phyloP scores from a whole-genome alignment of 2,888 invertebrate species.

The Ichneumoninae sp. region DNA sequence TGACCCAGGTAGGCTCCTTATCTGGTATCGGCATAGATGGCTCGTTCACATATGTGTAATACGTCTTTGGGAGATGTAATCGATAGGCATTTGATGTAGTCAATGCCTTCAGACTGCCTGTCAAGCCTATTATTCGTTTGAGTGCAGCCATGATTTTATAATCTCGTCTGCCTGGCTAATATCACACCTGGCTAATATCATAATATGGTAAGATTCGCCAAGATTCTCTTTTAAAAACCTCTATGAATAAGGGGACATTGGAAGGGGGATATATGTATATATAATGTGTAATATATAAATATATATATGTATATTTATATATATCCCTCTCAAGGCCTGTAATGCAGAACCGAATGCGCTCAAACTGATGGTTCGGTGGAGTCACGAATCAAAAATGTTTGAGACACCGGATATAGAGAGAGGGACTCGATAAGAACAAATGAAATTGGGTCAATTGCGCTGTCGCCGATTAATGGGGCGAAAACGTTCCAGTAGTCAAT shows the following conservation, averaged over 20 bases:
- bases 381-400: neutral
- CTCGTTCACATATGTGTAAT: constrained; percentile 92
- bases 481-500: neutral
- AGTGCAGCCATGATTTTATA: constrained; percentile 77
- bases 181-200: neutral
- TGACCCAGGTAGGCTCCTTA: constrained; percentile 89
- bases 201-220: neutral
- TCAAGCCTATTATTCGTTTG: constrained; percentile 76
- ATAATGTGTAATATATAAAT: neutral
- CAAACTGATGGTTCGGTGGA: neutral
- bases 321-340: neutral
- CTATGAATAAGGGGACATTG: neutral
- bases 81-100: constrained; percentile 70
- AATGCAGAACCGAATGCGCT: neutral
- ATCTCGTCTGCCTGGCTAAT: constrained; percentile 3
- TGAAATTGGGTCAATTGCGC: constrained; percentile 58
- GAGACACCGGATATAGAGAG: constrained; percentile 3
- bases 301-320: neutral
- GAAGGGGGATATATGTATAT: neutral
- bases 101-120: constrained; percentile 74
- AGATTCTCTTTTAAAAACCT: neutral
- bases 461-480: constrained; percentile 11
- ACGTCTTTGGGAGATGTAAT: constrained; percentile 85
- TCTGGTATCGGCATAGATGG: constrained; percentile 92
- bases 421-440: constrained; percentile 36